Evolutionary conservation across 1,140 invertebrate genomes (phyloP), one percentile per base, ranked within the genome.

Genomic region (Heliconius hewitsoni): DNA sequence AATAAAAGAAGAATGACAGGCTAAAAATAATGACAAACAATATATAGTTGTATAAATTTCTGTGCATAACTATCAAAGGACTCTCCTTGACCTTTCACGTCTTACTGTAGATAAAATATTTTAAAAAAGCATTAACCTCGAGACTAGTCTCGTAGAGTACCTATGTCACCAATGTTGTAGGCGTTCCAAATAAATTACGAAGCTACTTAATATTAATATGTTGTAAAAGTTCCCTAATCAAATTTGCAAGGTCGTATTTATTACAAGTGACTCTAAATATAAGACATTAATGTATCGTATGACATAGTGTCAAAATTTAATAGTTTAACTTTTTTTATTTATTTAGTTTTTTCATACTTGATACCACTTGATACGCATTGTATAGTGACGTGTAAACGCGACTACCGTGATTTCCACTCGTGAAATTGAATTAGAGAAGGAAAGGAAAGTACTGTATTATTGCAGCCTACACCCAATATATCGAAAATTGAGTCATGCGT

Each of bases 221-320:
- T 66, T 60, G 57, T 60, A 60, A 60, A 60, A 60, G 57, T 60
- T 57, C 8, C 27, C 19, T 57, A 57, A 57, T 57, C n/a, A 57
- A 5, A 57, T 6, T 57, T 23, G n/a, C 55, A 9, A 57, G 8
- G 55, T 57, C 55, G n/a, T 27, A n/a, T 8, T 57, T 8, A 57
- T 57, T 9, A 57, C 55, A 23, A n/a, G 55, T 27, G 55, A 57
- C n/a, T 5, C 55, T 11, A 57, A 23, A 57, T 57, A 27, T 9
- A 6, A 37, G 34, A 57, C 8, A 57, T 23, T n/a, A 23, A 57
- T 23, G 55, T 23, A 57, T 57, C 5, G n/a, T n/a, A 18, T 19
- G 16, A 52, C 50, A 18, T 57, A 57, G n/a, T 6, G 6, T 37
- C 34, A 37, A 37, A 37, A 37, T 37, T 37, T 37, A 37, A 4